phyloP scores from a whole-genome alignment of 2,797 vertebrate genomes.

The Phalloptychus januarius region DNA sequence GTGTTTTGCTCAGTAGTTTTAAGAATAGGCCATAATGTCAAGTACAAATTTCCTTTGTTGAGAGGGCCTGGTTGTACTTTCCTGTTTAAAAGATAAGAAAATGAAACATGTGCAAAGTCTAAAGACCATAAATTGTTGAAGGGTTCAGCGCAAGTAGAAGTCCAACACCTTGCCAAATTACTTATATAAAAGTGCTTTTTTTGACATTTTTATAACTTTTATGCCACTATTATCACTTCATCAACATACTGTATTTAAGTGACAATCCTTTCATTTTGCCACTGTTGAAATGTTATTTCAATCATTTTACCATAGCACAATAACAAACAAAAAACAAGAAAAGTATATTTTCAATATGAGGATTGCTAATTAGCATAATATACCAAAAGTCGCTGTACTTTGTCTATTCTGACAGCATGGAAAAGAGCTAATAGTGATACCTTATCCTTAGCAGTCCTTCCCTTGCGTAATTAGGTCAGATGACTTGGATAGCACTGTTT shows the following conservation, averaged over 20 bases:
- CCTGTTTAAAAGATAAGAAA: slow-evolving; percentile 71
- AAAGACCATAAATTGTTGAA: slow-evolving; percentile 48
- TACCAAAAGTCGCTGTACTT: neutral
- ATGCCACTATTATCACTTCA: neutral
- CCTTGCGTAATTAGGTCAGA: slow-evolving; percentile 75
- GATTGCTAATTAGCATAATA: neutral
- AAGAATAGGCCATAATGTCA: slow-evolving; percentile 77
- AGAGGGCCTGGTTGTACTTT: slow-evolving; percentile 57
- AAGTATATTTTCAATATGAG: neutral
- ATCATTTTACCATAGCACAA: neutral
- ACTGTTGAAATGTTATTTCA: neutral
- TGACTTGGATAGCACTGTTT: slow-evolving; percentile 72
- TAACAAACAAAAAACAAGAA: neutral
- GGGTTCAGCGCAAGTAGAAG: neutral
- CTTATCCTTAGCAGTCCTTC: slow-evolving; percentile 60
- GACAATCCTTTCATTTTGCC: neutral
- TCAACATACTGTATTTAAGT: neutral
- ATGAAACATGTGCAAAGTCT: slow-evolving; percentile 26
- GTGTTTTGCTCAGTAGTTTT: slow-evolving; percentile 58
- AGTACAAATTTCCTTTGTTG: slow-evolving; percentile 76
- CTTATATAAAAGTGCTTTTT: neutral
- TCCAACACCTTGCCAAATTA: neutral
- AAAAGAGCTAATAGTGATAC: slow-evolving; percentile 57
- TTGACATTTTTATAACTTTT: neutral
- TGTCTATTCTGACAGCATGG: slow-evolving; percentile 19